These are phyloP conservation scores for Tupaia tana DNA, from an alignment of 2,113 vertebrate genomes.

Conservation along the genomic window DNA sequence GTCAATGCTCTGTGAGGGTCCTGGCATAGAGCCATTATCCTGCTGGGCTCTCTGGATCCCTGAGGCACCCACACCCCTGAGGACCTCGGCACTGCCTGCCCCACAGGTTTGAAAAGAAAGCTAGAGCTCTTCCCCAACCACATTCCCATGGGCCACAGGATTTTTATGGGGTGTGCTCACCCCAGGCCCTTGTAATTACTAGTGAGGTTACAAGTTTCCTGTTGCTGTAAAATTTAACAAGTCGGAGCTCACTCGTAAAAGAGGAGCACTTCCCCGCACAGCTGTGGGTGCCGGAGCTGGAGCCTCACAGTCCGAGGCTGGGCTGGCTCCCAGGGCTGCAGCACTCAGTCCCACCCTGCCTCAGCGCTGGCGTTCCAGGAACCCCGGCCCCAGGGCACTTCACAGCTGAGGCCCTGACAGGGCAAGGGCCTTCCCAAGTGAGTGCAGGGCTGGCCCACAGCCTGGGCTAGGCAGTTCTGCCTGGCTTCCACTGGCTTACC, in stretches of 20 bases:
- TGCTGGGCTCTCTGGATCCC: not conserved
- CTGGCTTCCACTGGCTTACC: not conserved
- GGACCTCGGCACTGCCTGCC: fast-evolving
- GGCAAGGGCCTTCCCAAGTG: not conserved
- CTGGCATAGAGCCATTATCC: fast-evolving
- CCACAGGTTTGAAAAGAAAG: not conserved
- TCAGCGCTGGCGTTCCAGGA: not conserved
- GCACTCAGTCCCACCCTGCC: not conserved
- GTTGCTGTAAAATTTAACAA: constrained; percentile 20
- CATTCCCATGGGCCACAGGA: not conserved
- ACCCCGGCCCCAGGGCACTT: fast-evolving
- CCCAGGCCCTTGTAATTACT: not conserved
- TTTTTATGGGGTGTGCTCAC: not conserved
- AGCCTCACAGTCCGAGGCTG: too few species aligned
- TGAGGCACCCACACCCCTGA: fast-evolving
- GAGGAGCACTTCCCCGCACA: not conserved
- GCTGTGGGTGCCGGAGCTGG: fast-evolving
- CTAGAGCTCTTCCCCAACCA: too few species aligned
- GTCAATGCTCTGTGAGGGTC: fast-evolving
- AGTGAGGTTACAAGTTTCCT: constrained; percentile 10
- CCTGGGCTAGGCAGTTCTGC: too few species aligned
- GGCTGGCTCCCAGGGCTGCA: too few species aligned
- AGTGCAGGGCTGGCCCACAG: not conserved
- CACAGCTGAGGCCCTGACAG: fast-evolving
- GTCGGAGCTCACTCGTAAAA: not conserved